phyloP scores from a whole-genome alignment of 2,797 vertebrate genomes.

The Channallabes apus region DNA sequence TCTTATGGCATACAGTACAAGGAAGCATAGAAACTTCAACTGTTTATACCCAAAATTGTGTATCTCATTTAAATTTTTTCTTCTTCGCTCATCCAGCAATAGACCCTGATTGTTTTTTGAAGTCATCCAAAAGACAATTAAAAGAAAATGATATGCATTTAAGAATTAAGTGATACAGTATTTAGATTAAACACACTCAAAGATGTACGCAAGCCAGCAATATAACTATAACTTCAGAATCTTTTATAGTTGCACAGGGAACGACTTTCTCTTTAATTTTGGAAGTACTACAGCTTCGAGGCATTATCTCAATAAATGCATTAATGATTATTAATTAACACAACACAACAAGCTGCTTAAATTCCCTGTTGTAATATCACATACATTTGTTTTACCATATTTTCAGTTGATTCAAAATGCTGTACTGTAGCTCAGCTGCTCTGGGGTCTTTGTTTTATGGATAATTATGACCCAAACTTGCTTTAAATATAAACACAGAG shows the following conservation, averaged over 20 bases:
- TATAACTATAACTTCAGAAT: background rate
- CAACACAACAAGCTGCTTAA: background rate
- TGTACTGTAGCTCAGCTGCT: background rate
- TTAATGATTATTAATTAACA: slow-evolving; percentile 5
- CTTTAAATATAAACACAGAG: too few species aligned
- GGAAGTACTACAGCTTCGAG: background rate
- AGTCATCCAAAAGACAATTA: slow-evolving; percentile 66
- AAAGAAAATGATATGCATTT: slow-evolving; percentile 58
- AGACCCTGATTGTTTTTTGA: slow-evolving; percentile 53
- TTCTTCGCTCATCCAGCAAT: slow-evolving; percentile 49
- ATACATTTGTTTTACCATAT: background rate
- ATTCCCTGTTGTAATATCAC: background rate
- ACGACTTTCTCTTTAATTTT: background rate
- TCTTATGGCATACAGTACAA: slow-evolving; percentile 1
- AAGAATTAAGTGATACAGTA: slow-evolving; percentile 60
- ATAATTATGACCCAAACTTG: background rate
- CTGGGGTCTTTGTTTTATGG: background rate
- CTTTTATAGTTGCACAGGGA: background rate
- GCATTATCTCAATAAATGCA: slow-evolving; percentile 1
- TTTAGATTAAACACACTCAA: slow-evolving; percentile 59
- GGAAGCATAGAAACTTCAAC: slow-evolving; percentile 47
- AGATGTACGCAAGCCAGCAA: slow-evolving; percentile 42
- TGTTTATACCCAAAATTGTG: slow-evolving; percentile 29
- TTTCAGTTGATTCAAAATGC: slow-evolving; percentile 27
- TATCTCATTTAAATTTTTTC: slow-evolving; percentile 23